A percentile compares a stretch with the other conserved stretches of the same genome.
These are phyloP conservation scores for Platichthys stellatus DNA, from an alignment of 2,113 vertebrate species.

Conservation along the genomic window DNA sequence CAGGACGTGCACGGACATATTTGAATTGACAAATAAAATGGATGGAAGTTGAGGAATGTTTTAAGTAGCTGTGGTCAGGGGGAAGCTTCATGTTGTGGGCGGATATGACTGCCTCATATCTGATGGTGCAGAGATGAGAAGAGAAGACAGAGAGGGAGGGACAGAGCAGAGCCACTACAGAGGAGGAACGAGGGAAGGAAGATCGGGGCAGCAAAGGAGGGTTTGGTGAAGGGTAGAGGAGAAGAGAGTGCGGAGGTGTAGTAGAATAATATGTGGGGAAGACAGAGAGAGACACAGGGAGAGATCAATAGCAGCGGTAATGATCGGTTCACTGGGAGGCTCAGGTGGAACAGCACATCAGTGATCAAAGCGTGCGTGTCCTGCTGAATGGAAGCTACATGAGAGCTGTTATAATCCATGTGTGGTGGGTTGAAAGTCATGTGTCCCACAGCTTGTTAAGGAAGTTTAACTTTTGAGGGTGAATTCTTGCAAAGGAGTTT, in stretches of 20 bases:
- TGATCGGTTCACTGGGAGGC: slow-evolving; percentile 38
- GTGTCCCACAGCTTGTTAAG: neutral
- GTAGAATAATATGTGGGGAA: slow-evolving; percentile 7
- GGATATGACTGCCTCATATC: slow-evolving; percentile 2
- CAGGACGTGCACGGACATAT: neutral
- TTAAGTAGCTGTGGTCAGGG: neutral
- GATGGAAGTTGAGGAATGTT: neutral
- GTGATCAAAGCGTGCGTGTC: slow-evolving; percentile 42
- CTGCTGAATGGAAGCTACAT: neutral
- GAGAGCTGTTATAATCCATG: neutral
- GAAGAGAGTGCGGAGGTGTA: slow-evolving; percentile 23
- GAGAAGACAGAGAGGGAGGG: neutral
- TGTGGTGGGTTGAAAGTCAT: neutral
- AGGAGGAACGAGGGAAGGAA: neutral
- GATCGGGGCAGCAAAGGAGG: slow-evolving; percentile 15
- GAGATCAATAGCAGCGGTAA: slow-evolving; percentile 50
- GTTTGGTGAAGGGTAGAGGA: slow-evolving; percentile 20
- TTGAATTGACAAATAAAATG: neutral
- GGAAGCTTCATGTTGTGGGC: neutral
- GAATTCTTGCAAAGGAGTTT: neutral
- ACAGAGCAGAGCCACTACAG: neutral
- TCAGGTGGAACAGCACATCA: slow-evolving; percentile 30
- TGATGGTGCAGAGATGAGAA: neutral
- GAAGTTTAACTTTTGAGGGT: neutral
- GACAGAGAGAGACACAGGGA: slow-evolving; percentile 9